Evolutionary conservation across 2,113 vertebrate genomes (phyloP).

Genomic region (Lycaon pictus): DNA sequence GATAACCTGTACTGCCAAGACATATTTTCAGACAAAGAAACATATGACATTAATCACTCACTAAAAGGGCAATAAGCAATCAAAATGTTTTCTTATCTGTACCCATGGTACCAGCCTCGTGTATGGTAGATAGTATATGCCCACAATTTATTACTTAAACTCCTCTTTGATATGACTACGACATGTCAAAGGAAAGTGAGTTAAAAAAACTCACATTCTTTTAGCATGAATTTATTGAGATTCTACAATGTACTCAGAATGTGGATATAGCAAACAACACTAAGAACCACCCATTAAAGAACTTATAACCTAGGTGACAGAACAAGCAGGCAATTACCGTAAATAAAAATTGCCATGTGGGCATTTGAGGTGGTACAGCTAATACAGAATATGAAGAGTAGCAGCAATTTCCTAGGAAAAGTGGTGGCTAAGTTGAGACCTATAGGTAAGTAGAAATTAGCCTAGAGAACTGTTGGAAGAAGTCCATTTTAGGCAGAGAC

Average conservation of each 20-base stretch:
- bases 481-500: neutral
- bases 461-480: neutral
- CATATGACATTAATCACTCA: neutral
- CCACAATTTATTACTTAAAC: neutral
- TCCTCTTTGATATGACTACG: neutral
- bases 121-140: neutral
- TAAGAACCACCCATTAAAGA: neutral
- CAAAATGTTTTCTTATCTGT: neutral
- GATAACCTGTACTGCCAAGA: slow-evolving; percentile 29
- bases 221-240: neutral
- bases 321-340: neutral
- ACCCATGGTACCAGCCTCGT: neutral
- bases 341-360: neutral
- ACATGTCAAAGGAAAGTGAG: neutral
- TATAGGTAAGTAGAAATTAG: neutral
- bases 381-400: neutral
- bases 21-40: slow-evolving; percentile 34
- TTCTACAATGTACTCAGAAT: neutral
- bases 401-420: neutral
- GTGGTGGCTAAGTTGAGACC: neutral
- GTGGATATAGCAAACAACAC: neutral
- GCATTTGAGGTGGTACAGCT: neutral
- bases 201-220: slow-evolving; percentile 10
- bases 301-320: neutral
- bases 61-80: neutral